Base-by-base conservation (phyloP, 1,140 invertebrate genomes). In the Heliconius himera region DNA sequence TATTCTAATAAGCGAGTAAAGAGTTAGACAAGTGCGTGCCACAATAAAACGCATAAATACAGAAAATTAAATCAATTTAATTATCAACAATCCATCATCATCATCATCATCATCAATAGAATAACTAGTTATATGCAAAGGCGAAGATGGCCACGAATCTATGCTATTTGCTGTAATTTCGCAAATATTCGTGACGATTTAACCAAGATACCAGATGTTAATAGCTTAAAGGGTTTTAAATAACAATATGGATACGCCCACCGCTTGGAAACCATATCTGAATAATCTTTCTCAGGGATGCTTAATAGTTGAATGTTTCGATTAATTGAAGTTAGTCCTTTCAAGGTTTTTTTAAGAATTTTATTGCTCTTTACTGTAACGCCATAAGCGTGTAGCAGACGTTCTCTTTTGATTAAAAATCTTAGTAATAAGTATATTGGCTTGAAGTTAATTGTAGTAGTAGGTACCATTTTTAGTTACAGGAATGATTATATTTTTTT, bases 171-270 rank as follows among this genome's bases (percentile, higher is more conserved):
- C 20, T 22, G 54, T 74, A 46, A 78, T 84, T 82, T 84, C 77
- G 84, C 79, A 86, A 84, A 11, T 36, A 29, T 76, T 89, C 86
- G 87, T 89, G 86, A 87, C 85, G 87, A 87, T 87, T 74, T 77
- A 77, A 26, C 66, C 22, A 56, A 54, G 87, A 85, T 88, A 87
- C 71, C 74, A 78, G 75, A 73, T 77, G 74, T 81, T 90, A 90
- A 90, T 88, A 76, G 84, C 82, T 87, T 75, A 82, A 78, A 88
- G 86, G 87, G 85, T 88, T 89, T 88, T 90, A 89, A 89, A 86
- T 84, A 88, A 90, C 88, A 90, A 90, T 89, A 88, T 86, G 78
- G 75, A 79, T 78, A 84, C 89, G 88, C 89, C 89, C 82, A 84
- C 83, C 73, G 79, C 82, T 82, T 79, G 79, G 79, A 84, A 86